phyloP scores from a whole-genome alignment of 2,113 vertebrate species.

The Charina bottae region DNA sequence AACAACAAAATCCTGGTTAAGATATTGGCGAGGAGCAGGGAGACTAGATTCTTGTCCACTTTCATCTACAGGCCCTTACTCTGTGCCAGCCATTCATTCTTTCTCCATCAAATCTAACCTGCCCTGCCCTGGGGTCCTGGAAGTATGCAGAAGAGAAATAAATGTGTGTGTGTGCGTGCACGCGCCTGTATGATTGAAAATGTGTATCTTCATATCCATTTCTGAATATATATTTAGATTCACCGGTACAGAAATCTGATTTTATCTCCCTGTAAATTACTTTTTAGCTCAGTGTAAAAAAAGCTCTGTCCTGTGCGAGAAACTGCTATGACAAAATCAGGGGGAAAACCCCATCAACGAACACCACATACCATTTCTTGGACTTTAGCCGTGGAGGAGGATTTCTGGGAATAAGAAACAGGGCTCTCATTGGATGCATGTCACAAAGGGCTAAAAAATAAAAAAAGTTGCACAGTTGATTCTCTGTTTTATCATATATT shows the following conservation, averaged over 20 bases:
- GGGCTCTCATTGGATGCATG: conserved; percentile 99
- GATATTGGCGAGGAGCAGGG: too few relatives aligned
- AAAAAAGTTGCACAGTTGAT: conserved; percentile 6
- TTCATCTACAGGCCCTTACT: not conserved
- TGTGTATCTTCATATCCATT: not conserved
- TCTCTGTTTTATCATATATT: not conserved
- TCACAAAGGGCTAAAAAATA: conserved; percentile 89
- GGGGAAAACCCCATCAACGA: not conserved
- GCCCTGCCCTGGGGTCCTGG: not conserved
- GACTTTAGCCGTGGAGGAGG: conserved; percentile 98
- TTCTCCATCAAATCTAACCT: not conserved
- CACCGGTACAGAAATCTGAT: not conserved
- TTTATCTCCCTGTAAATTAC: conserved; percentile 19
- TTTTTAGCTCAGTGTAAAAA: not conserved
- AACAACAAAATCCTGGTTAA: too few relatives aligned
- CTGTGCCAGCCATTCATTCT: not conserved
- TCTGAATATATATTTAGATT: conserved; percentile 13
- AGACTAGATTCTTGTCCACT: too few relatives aligned
- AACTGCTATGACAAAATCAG: not conserved
- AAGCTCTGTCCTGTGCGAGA: conserved; percentile 21
- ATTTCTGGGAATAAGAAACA: conserved; percentile 99
- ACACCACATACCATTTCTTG: conserved; percentile 92
- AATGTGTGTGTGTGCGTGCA: not conserved
- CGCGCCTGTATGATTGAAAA: not conserved
- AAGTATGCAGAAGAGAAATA: not conserved